Conservation (phyloP, 1,140 invertebrate genomes). For the Drosophila simulans region DNA sequence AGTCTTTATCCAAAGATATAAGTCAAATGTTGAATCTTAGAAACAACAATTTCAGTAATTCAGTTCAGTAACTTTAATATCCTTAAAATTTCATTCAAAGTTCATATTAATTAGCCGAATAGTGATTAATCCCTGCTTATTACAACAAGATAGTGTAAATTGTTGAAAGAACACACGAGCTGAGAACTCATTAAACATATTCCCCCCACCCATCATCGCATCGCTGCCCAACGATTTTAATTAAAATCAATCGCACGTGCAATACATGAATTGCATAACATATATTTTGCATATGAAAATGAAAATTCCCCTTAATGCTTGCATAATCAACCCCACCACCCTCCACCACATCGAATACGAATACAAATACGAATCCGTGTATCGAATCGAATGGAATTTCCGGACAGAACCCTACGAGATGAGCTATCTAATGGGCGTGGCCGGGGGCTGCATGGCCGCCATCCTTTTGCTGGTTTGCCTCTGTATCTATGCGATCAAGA, state of each 20-base stretch:
- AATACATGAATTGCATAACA: constrained; percentile 14
- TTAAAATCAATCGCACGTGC: constrained; percentile 53
- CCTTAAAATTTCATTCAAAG: no score
- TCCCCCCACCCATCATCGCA: constrained; percentile 1
- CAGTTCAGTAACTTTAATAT: no score
- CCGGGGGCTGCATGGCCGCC: constrained; percentile 86
- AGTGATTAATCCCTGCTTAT: background rate
- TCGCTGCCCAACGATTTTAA: constrained; percentile 53
- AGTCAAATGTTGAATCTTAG: no score
- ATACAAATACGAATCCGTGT: constrained; percentile 20
- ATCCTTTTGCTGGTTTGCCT: constrained; percentile 87
- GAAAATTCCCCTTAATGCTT: constrained; percentile 59
- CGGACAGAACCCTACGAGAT: constrained; percentile 88
- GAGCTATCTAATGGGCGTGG: constrained; percentile 87
- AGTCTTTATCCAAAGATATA: no score
- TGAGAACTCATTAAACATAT: constrained; percentile 38
- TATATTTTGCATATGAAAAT: constrained; percentile 43
- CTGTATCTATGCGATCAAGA: constrained; percentile 87
- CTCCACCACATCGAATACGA: constrained; percentile 24
- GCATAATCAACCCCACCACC: constrained; percentile 49
- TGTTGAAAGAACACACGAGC: background rate
- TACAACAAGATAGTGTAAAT: no score
- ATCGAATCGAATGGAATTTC: constrained; percentile 15
- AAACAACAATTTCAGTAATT: no score
- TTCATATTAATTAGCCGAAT: background rate